Conservation (phyloP, 1,140 invertebrate genomes). For the Anoplolepis gracilipes region DNA sequence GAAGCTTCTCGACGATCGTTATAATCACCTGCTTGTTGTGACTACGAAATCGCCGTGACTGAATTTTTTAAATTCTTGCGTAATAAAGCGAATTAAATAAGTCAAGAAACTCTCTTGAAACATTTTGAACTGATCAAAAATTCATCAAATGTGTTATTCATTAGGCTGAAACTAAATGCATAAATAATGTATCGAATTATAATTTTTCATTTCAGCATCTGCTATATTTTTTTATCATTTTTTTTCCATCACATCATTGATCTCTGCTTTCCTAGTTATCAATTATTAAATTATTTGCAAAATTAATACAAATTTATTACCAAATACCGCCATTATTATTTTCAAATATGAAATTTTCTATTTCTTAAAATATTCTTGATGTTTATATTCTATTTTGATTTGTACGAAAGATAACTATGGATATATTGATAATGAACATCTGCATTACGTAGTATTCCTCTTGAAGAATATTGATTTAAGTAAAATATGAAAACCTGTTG, state of each 20-base stretch:
- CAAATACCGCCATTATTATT: not conserved
- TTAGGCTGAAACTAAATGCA: not conserved
- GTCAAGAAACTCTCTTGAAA: not conserved
- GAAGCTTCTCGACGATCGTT: not conserved
- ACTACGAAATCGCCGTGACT: not conserved
- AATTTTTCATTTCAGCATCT: not conserved
- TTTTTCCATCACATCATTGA: not conserved
- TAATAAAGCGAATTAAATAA: constrained; percentile 10
- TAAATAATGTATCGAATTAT: not conserved
- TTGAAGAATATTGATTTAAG: constrained; percentile 21
- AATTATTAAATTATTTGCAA: constrained; percentile 3
- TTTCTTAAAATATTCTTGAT: not conserved
- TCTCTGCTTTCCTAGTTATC: no score
- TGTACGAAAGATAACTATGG: not conserved
- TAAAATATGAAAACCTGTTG: constrained; percentile 21
- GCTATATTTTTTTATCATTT: not conserved
- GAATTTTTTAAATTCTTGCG: not conserved
- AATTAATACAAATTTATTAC: not conserved
- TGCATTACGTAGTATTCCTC: not conserved
- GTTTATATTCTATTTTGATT: not conserved
- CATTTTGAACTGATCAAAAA: not conserved
- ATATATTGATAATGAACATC: not conserved
- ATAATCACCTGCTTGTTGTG: not conserved
- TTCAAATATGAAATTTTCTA: not conserved
- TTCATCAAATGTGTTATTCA: not conserved